A percentile compares a stretch with the other conserved stretches of the same genome.
Conservation (phyloP, 2,888 invertebrate species). For the Falcaria lacertinaria region DNA sequence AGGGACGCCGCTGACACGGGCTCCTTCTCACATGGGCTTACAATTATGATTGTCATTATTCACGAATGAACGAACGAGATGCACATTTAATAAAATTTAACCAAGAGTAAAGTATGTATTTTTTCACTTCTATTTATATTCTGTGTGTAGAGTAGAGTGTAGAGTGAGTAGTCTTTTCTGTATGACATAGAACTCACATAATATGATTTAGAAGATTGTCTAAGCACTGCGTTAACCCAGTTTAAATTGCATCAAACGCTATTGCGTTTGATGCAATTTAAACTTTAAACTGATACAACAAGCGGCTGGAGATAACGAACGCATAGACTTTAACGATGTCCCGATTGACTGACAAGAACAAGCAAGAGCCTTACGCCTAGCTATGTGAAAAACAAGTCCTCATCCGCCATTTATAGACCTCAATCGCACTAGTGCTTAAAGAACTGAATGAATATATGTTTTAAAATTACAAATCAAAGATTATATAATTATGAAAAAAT, state of each 20-base stretch:
- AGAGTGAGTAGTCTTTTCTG: too few relatives aligned
- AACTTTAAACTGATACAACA: conserved; percentile 10
- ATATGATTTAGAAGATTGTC: too few relatives aligned
- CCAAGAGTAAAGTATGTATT: background rate
- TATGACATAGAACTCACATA: too few relatives aligned
- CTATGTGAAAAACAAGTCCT: conserved; percentile 31
- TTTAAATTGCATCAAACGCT: too few relatives aligned
- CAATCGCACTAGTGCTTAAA: background rate
- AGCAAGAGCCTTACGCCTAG: conserved; percentile 38
- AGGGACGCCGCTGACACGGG: conserved; percentile 16
- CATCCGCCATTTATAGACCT: conserved; percentile 23
- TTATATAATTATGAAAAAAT: too few relatives aligned
- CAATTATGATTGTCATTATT: conserved; percentile 32
- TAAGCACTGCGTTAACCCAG: too few relatives aligned
- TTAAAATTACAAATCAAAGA: too few relatives aligned
- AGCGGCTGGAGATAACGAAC: conserved; percentile 32
- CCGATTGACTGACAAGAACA: conserved; percentile 44
- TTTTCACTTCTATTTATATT: background rate
- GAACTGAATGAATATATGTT: too few relatives aligned
- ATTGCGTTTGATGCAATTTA: too few relatives aligned
- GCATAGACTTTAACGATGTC: conserved; percentile 30
- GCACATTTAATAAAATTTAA: background rate
- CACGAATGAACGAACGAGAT: conserved; percentile 14
- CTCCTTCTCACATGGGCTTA: conserved; percentile 23
- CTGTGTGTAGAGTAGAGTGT: too few relatives aligned